These are phyloP conservation scores for Prunella fulvescens DNA, from an alignment of 2,113 vertebrate species.

Conservation along the genomic window DNA sequence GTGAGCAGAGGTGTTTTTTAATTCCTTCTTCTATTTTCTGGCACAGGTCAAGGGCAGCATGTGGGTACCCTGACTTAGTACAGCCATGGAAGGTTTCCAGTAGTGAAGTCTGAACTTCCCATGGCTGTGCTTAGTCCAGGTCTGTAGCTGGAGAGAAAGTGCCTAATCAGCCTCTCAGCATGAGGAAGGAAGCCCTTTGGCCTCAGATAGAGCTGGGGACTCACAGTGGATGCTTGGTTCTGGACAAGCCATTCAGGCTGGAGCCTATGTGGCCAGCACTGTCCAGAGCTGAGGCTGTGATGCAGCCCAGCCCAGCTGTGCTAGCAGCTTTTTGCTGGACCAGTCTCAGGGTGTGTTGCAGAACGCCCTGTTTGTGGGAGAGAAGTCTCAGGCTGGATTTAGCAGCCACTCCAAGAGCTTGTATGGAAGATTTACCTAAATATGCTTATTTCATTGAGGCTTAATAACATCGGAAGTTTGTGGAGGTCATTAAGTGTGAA, in stretches of 20 bases:
- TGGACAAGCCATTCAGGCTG: background rate
- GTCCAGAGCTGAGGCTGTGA: too few relatives aligned
- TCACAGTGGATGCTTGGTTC: background rate
- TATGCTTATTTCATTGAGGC: background rate
- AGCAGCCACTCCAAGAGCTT: background rate
- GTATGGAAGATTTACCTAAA: background rate
- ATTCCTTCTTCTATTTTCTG: background rate
- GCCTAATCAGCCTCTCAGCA: background rate
- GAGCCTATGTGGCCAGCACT: background rate
- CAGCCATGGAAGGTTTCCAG: background rate
- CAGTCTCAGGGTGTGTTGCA: accelerated
- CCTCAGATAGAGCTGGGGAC: background rate
- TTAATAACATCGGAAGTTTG: background rate
- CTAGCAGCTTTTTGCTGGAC: background rate
- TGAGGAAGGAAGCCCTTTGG: background rate
- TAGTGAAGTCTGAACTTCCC: background rate
- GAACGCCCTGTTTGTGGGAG: background rate
- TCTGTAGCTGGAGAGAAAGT: background rate
- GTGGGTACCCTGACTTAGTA: background rate
- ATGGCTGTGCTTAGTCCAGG: background rate
- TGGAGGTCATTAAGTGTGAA: background rate
- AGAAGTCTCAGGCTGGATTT: background rate
- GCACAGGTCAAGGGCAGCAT: background rate
- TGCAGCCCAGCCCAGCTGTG: background rate
- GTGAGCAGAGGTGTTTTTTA: background rate